Percentiles rank a stretch among this genome's conserved stretches.
These are phyloP conservation scores for Chrysodeixis includens DNA, from an alignment of 2,888 invertebrate genomes.

Conservation along the genomic window DNA sequence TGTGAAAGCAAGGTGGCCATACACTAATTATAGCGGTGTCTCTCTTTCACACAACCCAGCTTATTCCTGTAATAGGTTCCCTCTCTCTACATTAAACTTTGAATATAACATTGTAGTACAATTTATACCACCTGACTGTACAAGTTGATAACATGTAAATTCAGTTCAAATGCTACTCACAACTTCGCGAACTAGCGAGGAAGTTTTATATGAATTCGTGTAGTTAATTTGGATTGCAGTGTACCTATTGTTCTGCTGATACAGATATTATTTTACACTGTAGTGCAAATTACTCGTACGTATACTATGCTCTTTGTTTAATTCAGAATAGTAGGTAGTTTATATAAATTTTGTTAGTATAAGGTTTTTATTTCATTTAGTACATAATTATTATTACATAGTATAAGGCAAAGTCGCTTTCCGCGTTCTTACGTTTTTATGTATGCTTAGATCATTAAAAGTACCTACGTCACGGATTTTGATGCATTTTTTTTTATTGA, in stretches of 20 bases:
- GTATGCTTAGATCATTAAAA: too few species aligned
- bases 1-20: too few species aligned
- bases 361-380: not conserved
- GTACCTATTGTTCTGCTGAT: not conserved
- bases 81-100: too few species aligned
- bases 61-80: too few species aligned
- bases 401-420: too few species aligned
- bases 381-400: too few species aligned
- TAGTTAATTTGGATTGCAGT: conserved; percentile 28
- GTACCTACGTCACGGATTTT: too few species aligned
- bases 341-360: not conserved
- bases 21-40: too few species aligned
- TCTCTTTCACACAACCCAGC: too few species aligned
- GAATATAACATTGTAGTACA: not conserved
- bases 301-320: too few species aligned
- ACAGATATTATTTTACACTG: not conserved
- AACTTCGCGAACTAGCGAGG: conserved; percentile 17
- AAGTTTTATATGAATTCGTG: conserved; percentile 37
- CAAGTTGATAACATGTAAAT: conserved; percentile 48
- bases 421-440: too few species aligned
- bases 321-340: not conserved
- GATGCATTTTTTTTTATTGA: too few species aligned
- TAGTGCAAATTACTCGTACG: not conserved
- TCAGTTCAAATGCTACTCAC: conserved; percentile 17
- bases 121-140: not conserved